These are phyloP conservation scores for Heliconius ethilla DNA, from an alignment of 2,888 invertebrate species.

Conservation along the genomic window DNA sequence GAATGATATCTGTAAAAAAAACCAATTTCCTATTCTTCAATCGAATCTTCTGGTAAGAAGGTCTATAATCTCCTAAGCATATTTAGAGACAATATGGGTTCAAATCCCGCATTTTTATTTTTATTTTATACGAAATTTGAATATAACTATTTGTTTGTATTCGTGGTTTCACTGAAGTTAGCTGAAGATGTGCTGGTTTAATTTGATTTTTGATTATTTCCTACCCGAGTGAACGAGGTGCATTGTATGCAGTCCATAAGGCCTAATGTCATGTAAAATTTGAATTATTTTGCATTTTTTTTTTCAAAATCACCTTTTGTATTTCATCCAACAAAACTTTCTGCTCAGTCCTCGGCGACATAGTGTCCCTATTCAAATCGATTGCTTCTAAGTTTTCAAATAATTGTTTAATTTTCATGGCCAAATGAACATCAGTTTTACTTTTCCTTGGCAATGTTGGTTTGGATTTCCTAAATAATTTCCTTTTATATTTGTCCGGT, in stretches of 20 bases:
- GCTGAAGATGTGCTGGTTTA: neutral
- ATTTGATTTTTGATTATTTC: neutral
- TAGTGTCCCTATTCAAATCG: constrained; percentile 63
- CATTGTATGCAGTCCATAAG: neutral
- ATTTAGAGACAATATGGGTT: neutral
- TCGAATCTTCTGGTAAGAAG: no score
- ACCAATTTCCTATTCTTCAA: no score
- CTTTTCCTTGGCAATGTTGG: constrained; percentile 65
- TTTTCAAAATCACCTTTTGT: constrained; percentile 76
- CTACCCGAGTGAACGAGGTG: neutral
- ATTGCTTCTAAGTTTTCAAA: constrained; percentile 73
- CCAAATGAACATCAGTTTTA: constrained; percentile 67
- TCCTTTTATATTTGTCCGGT: constrained; percentile 71
- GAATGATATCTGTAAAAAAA: constrained; percentile 70
- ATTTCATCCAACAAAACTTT: constrained; percentile 80
- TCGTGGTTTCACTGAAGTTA: neutral
- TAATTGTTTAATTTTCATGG: constrained; percentile 71
- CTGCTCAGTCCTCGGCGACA: constrained; percentile 80
- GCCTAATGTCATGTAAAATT: neutral
- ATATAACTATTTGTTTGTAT: neutral
- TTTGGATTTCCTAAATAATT: constrained; percentile 57
- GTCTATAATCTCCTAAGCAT: no score
- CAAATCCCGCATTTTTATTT: neutral
- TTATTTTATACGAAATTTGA: neutral
- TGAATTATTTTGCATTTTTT: neutral